A percentile compares a stretch with the other conserved stretches of the same genome.
phyloP scores from a whole-genome alignment of 2,113 vertebrate genomes.

The Thinocorus orbignyianus region DNA sequence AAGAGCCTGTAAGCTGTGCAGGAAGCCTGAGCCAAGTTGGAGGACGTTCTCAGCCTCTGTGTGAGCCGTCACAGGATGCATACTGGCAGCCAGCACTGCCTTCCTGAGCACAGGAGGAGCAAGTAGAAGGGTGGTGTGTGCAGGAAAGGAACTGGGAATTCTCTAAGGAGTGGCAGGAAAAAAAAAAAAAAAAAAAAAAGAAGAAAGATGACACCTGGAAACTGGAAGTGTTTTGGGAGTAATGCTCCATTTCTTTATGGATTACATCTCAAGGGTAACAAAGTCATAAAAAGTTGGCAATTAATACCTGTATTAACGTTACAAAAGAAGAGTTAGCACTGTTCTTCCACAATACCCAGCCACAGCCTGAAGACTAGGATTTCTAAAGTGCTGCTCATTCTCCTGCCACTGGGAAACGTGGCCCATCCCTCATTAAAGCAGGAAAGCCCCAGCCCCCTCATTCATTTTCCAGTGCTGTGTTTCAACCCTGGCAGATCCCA shows the following conservation, averaged over 20 bases:
- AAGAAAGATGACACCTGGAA: neutral
- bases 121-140: rapidly evolving
- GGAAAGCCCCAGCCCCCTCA: neutral
- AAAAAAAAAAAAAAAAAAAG: rapidly evolving
- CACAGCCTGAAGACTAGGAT: neutral
- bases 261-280: neutral
- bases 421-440: neutral
- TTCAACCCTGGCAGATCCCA: neutral
- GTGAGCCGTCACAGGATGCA: neutral
- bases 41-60: neutral
- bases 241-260: neutral
- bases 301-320: neutral
- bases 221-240: neutral
- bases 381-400: neutral
- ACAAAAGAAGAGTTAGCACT: neutral
- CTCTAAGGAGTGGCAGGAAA: neutral
- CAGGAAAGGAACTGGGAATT: neutral
- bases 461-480: neutral
- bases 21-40: neutral
- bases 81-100: rapidly evolving
- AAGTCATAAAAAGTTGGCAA: neutral
- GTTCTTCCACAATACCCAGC: neutral
- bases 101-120: neutral
- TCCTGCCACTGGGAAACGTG: neutral
- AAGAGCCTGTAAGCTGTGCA: neutral